These are phyloP conservation scores for Mustela nigripes DNA, from an alignment of 2,113 vertebrate species.

Conservation along the genomic window DNA sequence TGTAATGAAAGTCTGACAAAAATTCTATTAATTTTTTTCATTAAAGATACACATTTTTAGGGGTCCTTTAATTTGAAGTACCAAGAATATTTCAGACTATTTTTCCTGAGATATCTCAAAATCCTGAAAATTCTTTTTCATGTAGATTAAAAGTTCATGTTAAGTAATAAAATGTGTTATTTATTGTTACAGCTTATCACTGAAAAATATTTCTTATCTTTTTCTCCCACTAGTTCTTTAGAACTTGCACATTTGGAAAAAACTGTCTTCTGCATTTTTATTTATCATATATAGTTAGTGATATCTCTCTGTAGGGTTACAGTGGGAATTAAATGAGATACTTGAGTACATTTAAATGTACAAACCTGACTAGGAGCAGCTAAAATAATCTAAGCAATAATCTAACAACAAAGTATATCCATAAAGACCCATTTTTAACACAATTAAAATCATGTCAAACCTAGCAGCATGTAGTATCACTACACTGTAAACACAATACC, in stretches of 20 bases:
- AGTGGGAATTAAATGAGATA: not conserved
- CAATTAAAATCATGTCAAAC: not conserved
- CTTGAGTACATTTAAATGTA: not conserved
- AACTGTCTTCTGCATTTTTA: not conserved
- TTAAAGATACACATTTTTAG: not conserved
- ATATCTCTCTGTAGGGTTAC: not conserved
- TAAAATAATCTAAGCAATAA: slow-evolving; percentile 15
- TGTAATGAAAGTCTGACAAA: not conserved
- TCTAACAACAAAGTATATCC: not conserved
- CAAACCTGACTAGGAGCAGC: not conserved
- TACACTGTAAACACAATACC: not conserved
- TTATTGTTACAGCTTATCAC: not conserved
- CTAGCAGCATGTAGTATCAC: not conserved
- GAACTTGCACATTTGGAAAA: not conserved
- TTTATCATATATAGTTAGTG: not conserved
- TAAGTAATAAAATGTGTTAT: not conserved
- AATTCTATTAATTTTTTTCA: not conserved
- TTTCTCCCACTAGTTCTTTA: not conserved
- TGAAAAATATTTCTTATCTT: slow-evolving; percentile 19
- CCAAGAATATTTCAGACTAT: not conserved
- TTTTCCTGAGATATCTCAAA: not conserved
- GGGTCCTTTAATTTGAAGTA: not conserved
- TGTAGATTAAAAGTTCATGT: not conserved
- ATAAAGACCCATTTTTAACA: not conserved
- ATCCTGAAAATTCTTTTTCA: not conserved